Percentiles rank a stretch among this genome's conserved stretches.
phyloP scores from a whole-genome alignment of 2,113 vertebrate species.

The Entosphenus tridentatus region DNA sequence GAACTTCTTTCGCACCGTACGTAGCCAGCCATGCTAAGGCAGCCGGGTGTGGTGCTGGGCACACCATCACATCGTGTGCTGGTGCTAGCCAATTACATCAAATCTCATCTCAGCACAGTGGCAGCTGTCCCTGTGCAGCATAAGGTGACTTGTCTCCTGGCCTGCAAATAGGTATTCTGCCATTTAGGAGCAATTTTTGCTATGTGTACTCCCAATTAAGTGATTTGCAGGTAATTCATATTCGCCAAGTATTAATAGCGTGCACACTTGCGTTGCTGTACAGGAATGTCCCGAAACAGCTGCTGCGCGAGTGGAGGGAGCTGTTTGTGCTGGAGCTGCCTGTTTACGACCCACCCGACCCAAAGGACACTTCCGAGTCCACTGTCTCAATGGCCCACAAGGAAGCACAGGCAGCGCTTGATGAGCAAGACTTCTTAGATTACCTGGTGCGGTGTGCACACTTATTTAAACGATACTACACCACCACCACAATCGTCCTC shows the following conservation, averaged over 20 bases:
- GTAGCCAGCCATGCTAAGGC: too few relatives aligned
- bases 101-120: too few relatives aligned
- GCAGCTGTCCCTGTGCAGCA: too few relatives aligned
- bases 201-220: neutral
- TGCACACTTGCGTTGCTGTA: conserved; percentile 3
- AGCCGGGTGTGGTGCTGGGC: too few relatives aligned
- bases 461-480: too few relatives aligned
- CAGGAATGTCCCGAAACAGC: conserved; percentile 46
- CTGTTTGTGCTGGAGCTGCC: conserved; percentile 39
- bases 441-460: conserved; percentile 35
- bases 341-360: conserved; percentile 33
- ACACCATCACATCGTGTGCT: too few relatives aligned
- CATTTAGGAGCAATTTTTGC: neutral
- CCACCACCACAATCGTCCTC: too few relatives aligned
- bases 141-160: too few relatives aligned
- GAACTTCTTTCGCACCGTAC: too few relatives aligned
- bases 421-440: conserved; percentile 51
- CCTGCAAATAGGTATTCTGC: neutral
- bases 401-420: conserved; percentile 39
- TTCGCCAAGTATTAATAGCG: neutral
- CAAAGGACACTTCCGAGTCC: conserved; percentile 13
- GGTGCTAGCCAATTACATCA: too few relatives aligned
- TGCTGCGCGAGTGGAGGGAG: conserved; percentile 61
- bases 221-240: neutral
- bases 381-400: conserved; percentile 26